Evolutionary conservation across 2,888 invertebrate genomes (phyloP).

Genomic region (Heteromyza rotundicornis): DNA sequence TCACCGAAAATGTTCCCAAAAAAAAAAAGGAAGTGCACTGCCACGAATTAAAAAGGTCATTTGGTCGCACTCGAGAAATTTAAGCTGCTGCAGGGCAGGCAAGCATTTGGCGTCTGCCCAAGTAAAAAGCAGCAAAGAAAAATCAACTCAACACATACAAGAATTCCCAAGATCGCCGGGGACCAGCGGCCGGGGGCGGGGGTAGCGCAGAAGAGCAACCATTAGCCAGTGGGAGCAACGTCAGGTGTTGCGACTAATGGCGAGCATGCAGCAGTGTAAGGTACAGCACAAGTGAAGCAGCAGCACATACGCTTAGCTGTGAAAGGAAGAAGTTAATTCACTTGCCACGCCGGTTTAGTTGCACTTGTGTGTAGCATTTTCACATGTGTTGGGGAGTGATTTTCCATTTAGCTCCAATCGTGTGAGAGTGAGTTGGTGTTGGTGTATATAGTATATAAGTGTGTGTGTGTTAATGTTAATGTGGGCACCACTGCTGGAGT

Average conservation of each 20-base stretch:
- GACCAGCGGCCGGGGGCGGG: too few species aligned
- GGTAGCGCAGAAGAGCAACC: too few species aligned
- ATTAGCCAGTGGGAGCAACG: constrained; percentile 8
- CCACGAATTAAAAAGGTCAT: constrained; percentile 32
- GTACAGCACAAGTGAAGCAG: neutral
- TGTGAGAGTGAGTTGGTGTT: neutral
- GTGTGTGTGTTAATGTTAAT: neutral
- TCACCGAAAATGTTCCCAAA: too few species aligned
- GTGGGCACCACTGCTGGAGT: neutral
- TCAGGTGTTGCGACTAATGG: constrained; percentile 15
- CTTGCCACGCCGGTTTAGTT: neutral
- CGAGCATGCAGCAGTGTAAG: neutral
- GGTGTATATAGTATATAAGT: neutral
- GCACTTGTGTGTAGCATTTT: neutral
- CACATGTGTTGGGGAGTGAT: neutral
- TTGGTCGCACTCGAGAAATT: constrained; percentile 45
- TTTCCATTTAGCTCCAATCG: constrained; percentile 19
- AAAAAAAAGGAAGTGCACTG: too few species aligned
- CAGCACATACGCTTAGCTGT: neutral
- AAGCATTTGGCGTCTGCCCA: too few species aligned
- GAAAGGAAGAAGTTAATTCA: constrained; percentile 16
- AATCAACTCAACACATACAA: too few species aligned
- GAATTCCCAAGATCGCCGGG: too few species aligned
- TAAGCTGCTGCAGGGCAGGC: constrained; percentile 14
- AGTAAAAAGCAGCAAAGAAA: too few species aligned